Conservation (phyloP, 2,797 vertebrate species). For the Steatocranus sp. region DNA sequence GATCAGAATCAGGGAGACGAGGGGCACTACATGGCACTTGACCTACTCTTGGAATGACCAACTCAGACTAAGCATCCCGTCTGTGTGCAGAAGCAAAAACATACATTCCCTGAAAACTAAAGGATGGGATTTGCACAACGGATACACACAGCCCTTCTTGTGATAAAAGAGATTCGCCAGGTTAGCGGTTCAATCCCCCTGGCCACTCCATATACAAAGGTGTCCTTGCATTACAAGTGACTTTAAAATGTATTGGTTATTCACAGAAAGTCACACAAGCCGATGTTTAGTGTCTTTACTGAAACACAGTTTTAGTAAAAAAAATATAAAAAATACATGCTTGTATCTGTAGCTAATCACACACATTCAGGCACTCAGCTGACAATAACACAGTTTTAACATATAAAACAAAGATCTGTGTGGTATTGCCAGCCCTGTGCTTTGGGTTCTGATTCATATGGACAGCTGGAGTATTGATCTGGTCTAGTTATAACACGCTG, state of each 20-base stretch:
- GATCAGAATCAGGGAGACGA: neutral
- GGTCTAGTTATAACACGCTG: neutral
- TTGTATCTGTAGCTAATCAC: neutral
- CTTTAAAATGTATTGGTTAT: neutral
- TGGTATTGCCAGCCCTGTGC: neutral
- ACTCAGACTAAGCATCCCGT: neutral
- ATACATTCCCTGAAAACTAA: neutral
- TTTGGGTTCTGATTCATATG: neutral
- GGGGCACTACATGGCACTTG: neutral
- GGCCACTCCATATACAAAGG: neutral
- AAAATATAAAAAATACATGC: fast-evolving
- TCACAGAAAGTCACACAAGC: neutral
- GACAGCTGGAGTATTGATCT: neutral
- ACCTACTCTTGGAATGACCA: neutral
- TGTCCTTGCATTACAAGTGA: neutral
- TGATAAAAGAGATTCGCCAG: neutral
- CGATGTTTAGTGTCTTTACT: neutral
- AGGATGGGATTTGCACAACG: neutral
- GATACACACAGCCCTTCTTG: neutral
- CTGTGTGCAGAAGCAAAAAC: neutral
- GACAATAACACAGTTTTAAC: neutral
- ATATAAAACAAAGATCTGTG: neutral
- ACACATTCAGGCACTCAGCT: neutral
- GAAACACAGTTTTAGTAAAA: neutral
- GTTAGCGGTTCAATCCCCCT: neutral